Percentiles rank a stretch among this genome's conserved stretches.
Evolutionary conservation across 2,888 invertebrate genomes (phyloP).

Genomic region (Dolichomitus sp.): DNA sequence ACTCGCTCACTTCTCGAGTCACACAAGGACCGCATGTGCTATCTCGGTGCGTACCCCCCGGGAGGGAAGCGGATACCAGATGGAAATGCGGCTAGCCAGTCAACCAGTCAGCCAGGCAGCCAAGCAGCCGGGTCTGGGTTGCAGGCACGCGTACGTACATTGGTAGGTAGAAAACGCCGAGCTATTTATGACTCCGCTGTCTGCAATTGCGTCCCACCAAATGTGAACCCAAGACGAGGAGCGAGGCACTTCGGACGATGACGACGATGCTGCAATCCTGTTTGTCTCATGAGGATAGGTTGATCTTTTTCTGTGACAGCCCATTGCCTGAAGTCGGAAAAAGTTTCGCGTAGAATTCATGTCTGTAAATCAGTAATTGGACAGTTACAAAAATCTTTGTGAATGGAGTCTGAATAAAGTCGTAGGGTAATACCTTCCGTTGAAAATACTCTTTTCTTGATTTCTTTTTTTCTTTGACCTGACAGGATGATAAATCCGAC

Average conservation of each 20-base stretch:
- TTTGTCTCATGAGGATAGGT: slow-evolving; percentile 9
- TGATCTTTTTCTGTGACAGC: not conserved
- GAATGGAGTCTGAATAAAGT: not conserved
- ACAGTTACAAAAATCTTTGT: slow-evolving; percentile 6
- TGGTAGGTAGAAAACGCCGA: slow-evolving; percentile 56
- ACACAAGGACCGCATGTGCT: slow-evolving; percentile 66
- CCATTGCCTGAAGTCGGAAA: slow-evolving; percentile 17
- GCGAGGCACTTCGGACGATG: slow-evolving; percentile 41
- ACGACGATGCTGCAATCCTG: slow-evolving; percentile 45
- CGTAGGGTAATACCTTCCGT: slow-evolving; percentile 1
- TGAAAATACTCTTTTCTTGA: not conserved
- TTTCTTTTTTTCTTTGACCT: not conserved
- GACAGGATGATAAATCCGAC: not conserved
- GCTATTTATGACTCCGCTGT: slow-evolving; percentile 62
- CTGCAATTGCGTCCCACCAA: slow-evolving; percentile 37
- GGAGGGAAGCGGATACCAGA: slow-evolving; percentile 65
- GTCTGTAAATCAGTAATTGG: slow-evolving; percentile 11
- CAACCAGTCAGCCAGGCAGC: too few species aligned
- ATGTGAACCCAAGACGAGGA: slow-evolving; percentile 21
- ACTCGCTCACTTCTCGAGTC: slow-evolving; percentile 23
- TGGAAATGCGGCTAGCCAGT: slow-evolving; percentile 58
- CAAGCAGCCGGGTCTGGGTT: slow-evolving; percentile 39
- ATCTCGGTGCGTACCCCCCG: slow-evolving; percentile 57
- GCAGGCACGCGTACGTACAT: slow-evolving; percentile 59
- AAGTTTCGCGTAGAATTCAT: not conserved